A percentile compares a stretch with the other conserved stretches of the same genome.
phyloP scores from a whole-genome alignment of 1,140 invertebrate genomes.

The Lepidurus arcticus region DNA sequence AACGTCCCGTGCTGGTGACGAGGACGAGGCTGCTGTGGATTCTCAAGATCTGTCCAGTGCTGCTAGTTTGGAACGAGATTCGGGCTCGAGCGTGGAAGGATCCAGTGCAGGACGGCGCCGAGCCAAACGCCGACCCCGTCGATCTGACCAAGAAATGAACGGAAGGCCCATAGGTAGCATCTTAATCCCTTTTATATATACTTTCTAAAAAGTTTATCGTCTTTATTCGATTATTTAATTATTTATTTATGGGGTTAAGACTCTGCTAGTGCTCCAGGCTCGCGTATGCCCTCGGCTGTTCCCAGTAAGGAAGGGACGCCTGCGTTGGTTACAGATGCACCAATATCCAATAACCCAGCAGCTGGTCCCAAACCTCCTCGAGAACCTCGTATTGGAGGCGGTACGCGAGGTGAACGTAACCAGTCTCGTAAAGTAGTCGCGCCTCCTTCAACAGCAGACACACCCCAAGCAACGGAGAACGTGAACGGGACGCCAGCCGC shows the following conservation, averaged over 20 bases:
- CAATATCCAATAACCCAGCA: not conserved
- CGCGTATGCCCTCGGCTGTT: constrained; percentile 26
- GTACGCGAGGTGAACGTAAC: constrained; percentile 4
- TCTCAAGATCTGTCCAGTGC: constrained; percentile 69
- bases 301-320: constrained; percentile 28
- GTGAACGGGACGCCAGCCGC: constrained; percentile 26
- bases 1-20: constrained; percentile 39
- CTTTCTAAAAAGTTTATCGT: no score
- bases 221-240: no score
- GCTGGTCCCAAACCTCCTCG: constrained; percentile 8
- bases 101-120: constrained; percentile 29
- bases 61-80: constrained; percentile 54
- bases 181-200: no score
- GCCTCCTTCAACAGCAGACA: not conserved
- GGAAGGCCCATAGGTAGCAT: constrained; percentile 8
- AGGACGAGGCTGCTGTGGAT: constrained; percentile 70
- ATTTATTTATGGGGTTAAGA: not conserved
- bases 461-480: not conserved
- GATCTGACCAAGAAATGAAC: constrained; percentile 28
- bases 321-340: constrained; percentile 11
- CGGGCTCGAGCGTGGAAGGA: constrained; percentile 33
- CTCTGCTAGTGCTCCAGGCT: constrained; percentile 24
- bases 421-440: not conserved
- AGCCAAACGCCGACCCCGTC: constrained; percentile 27
- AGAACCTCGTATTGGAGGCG: not conserved